These are phyloP conservation scores for Cinclus mexicanus DNA, from an alignment of 2,113 vertebrate species.

Conservation along the genomic window DNA sequence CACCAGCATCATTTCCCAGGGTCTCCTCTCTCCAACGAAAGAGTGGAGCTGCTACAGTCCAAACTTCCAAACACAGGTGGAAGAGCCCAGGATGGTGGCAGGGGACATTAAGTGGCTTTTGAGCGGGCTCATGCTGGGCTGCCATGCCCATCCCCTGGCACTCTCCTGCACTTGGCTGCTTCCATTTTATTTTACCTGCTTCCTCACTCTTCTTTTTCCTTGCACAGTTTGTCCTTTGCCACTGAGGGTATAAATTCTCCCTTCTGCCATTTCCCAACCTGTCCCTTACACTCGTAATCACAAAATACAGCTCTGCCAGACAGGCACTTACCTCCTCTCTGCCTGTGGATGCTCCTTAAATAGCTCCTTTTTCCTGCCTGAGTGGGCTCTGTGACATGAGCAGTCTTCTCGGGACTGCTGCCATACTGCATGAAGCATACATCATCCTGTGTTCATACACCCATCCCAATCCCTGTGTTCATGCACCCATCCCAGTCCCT, in stretches of 20 bases:
- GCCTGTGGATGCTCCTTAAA: rapidly evolving
- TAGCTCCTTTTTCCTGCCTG: neutral
- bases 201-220: neutral
- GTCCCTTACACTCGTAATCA: neutral
- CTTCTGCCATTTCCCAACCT: neutral
- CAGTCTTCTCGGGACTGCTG: neutral
- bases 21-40: neutral
- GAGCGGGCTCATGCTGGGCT: neutral
- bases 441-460: neutral
- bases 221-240: neutral
- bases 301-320: rapidly evolving
- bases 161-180: neutral
- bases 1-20: neutral
- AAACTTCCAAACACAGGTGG: rapidly evolving
- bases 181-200: neutral
- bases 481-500: too few relatives aligned
- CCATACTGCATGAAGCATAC: neutral
- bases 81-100: neutral
- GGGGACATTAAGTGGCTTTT: rapidly evolving
- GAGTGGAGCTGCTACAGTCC: rapidly evolving
- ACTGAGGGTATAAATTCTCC: neutral
- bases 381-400: neutral
- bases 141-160: rapidly evolving
- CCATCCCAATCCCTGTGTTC: too few relatives aligned
- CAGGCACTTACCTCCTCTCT: rapidly evolving